Conservation (phyloP, 2,113 vertebrate genomes). For the Marmota flaviventris region DNA sequence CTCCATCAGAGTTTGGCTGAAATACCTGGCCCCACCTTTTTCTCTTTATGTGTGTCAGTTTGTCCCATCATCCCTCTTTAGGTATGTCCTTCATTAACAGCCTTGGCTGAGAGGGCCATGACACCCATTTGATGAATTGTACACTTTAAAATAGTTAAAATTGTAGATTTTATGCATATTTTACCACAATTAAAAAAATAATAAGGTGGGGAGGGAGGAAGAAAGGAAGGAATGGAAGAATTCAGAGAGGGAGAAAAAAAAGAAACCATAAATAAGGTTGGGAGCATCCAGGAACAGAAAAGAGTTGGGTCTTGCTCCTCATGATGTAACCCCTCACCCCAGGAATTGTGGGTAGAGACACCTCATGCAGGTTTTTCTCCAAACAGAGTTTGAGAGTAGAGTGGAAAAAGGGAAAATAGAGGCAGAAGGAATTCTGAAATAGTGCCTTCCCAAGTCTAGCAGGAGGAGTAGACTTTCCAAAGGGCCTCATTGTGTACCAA, state of each 20-base stretch:
- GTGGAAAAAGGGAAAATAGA: background rate
- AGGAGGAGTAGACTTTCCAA: background rate
- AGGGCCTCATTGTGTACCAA: background rate
- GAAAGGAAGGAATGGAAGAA: background rate
- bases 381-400: background rate
- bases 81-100: too few relatives aligned
- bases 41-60: too few relatives aligned
- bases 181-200: constrained; percentile 9
- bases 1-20: too few relatives aligned
- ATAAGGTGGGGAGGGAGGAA: background rate
- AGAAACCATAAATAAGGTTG: background rate
- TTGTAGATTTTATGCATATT: background rate
- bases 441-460: background rate
- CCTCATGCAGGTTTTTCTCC: background rate
- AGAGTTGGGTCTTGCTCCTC: background rate
- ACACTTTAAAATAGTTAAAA: background rate
- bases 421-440: background rate
- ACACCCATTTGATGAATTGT: background rate
- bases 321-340: background rate
- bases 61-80: too few relatives aligned
- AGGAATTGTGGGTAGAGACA: background rate
- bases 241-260: background rate
- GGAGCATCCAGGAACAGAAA: background rate
- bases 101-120: too few relatives aligned
- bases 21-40: too few relatives aligned